A percentile compares a stretch with the other conserved stretches of the same genome.
phyloP scores from a whole-genome alignment of 2,113 vertebrate species.

The Clarias batrachus region DNA sequence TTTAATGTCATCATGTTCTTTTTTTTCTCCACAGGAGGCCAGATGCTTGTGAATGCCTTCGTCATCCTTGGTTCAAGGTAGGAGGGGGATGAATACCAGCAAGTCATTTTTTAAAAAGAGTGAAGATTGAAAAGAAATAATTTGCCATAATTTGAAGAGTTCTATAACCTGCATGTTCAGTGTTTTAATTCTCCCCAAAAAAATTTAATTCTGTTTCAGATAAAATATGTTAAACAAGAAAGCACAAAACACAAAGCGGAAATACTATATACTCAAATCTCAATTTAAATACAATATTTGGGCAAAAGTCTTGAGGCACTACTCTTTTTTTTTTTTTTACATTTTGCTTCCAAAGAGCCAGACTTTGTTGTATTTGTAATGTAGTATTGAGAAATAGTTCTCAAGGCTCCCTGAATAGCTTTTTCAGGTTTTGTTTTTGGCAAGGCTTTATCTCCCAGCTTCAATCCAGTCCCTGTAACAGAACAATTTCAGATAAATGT shows the following conservation, averaged over 20 bases:
- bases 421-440: too few relatives aligned
- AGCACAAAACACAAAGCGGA: neutral
- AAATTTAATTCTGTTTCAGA: neutral
- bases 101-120: too few relatives aligned
- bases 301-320: too few relatives aligned
- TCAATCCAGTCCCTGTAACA: too few relatives aligned
- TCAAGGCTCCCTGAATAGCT: too few relatives aligned
- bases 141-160: neutral
- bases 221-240: neutral
- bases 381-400: too few relatives aligned
- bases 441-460: too few relatives aligned
- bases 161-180: neutral
- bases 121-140: neutral
- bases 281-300: neutral
- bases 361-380: too few relatives aligned
- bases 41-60: conserved; percentile 84
- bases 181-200: neutral
- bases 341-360: too few relatives aligned
- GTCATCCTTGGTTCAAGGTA: conserved; percentile 98
- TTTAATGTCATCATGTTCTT: neutral
- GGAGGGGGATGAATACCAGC: neutral
- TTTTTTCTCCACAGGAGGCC: conserved; percentile 80
- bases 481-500: too few relatives aligned
- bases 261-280: neutral
- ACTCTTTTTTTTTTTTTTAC: too few relatives aligned